Evolutionary conservation across 2,113 vertebrate genomes (phyloP), one percentile per base, ranked within the genome.

Genomic region (Riparia riparia): DNA sequence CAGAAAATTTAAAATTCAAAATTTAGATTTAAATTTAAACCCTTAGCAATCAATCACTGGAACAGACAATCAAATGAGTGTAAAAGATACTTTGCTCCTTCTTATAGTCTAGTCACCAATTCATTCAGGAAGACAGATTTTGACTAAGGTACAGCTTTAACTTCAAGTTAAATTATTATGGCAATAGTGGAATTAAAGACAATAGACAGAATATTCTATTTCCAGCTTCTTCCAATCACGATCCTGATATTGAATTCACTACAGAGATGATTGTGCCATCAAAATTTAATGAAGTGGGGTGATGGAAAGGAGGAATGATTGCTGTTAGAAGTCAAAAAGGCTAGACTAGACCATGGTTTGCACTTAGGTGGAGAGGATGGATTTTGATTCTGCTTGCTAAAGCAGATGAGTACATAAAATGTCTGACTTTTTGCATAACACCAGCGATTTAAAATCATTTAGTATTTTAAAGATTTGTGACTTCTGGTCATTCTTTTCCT

Each of bases 381-480:
- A 81, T 89, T 87, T 82, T 41, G 4, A 37, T 90, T 89, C 49
- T 78, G 11, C 89, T 87, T 94, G 53, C 15, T 77, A n/a, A 95
- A 84, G 24, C 10, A 86, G 22, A 77, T 51, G 29, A 56, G n/a
- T 76, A 42, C 19, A 76, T 42, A 79, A 77, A 83, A 34, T 69
- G 2, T 50, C 61, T 85, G 37, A 41, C 50, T 95, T 90, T 37
- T 37, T 77, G 26, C 7, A 61, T 63, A 92, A 92, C 91, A 89
- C 68, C 15, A 57, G n/a, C 56, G 44, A 88, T 91, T 58, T 74
- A 87, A 89, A 89, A 58, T 42, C 0, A 76, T 63, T 94, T 92
- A 96, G 37, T 85, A 82, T 92, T 97, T 95, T 95, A 95, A 90
- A 80, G 65, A 93, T 84, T 92, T 96, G 53, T 50, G 53, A 73